Percentiles rank a stretch among this genome's conserved stretches.
Conservation (phyloP, 2,797 vertebrate genomes). For the Coregonus suidteri region DNA sequence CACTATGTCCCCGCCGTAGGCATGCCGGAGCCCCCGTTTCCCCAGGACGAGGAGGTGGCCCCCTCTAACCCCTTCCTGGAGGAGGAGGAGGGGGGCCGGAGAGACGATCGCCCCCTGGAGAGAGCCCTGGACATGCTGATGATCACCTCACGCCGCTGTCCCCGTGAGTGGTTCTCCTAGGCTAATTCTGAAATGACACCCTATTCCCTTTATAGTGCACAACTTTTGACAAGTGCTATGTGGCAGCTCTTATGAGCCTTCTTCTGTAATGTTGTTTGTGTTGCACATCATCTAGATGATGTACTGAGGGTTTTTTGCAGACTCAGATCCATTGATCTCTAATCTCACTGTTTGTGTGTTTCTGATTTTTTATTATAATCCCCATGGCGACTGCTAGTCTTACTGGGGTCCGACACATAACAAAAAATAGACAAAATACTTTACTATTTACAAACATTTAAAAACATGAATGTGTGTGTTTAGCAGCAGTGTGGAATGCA, state of each 20-base stretch:
- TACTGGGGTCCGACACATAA: too few relatives aligned
- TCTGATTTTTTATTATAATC: too few relatives aligned
- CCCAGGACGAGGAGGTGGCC: slow-evolving; percentile 90
- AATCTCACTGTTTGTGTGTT: background rate
- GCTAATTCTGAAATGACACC: background rate
- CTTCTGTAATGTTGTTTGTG: background rate
- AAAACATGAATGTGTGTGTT: background rate
- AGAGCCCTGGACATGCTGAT: slow-evolving; percentile 92
- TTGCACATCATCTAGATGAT: background rate
- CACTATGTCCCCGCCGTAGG: slow-evolving; percentile 65
- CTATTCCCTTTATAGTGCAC: background rate
- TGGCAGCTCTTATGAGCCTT: background rate
- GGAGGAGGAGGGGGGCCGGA: slow-evolving; percentile 88
- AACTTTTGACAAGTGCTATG: background rate
- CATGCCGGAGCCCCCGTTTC: slow-evolving; percentile 89
- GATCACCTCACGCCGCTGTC: slow-evolving; percentile 90
- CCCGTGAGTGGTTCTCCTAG: slow-evolving; percentile 76
- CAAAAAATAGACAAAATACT: too few relatives aligned
- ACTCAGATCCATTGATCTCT: background rate
- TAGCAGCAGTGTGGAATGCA: background rate
- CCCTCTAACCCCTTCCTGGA: slow-evolving; percentile 97
- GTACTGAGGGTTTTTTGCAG: background rate
- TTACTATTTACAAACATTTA: too few relatives aligned
- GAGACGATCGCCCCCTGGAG: slow-evolving; percentile 86
- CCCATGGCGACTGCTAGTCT: too few relatives aligned